Base-by-base conservation (phyloP, 2,888 invertebrate species). In the Panopea generosa region DNA sequence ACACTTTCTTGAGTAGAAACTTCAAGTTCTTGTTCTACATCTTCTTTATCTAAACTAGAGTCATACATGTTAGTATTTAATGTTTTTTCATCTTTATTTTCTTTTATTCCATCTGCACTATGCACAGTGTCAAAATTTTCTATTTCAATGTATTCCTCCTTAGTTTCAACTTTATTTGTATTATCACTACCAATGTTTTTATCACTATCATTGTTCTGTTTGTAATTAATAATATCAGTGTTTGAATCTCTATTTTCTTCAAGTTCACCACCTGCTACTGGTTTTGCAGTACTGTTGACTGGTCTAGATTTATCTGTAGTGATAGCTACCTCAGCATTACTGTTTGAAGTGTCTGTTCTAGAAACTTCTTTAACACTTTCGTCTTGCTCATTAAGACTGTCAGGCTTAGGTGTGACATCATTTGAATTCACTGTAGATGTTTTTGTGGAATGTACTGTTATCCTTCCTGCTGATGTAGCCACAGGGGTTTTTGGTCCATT, bases 401-500 rank as follows among this genome's bases (percentile, higher is more conserved):
- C 11, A 20, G 53, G 29, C 9, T 18, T 27, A 14, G 38, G 22
- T n/a, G 63, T 53, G 20, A 53, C 53, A 2, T 40, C 45, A 16
- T 24, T 7, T 18, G 18, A 27, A 26, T 29, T 40, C 6, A 14
- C 16, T 47, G 47, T 38, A 29, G 40, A 18, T 45, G 24, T 2
- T 1, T 24, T 14, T 20, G 40, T 18, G 9, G 43, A 20, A 26
- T 43, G 27, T 27, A 16, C n/a, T 38, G 38, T 29, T n/a, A 26
- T 3, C 49, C 55, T 33, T 4, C 11, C 50, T n/a, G 38, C 20
- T n/a, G 57, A 47, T 33, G 63, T 49, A 47, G 74, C 24, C 3
- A 73, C 22, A 9, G 68, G 63, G 52, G 68, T 57, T 40, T 50
- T 40, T 24, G 66, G 33, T 27, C 66, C 59, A 50, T 71, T 65